Percentiles rank a stretch among this genome's conserved stretches.
Conservation (phyloP, 2,113 vertebrate genomes). For the Dromiciops gliroides region DNA sequence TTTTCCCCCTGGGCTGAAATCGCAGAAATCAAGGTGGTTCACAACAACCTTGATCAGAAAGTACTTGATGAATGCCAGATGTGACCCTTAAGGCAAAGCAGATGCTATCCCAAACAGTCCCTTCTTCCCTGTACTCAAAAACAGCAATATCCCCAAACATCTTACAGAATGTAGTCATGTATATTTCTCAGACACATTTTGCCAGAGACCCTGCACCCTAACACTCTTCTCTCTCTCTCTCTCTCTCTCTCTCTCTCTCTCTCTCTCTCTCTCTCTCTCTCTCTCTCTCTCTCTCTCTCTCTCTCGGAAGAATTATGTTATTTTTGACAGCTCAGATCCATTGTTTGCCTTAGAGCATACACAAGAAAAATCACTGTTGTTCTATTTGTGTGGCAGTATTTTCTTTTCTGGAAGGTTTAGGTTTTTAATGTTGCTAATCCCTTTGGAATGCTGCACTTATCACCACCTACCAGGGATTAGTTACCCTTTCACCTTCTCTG, state of each 20-base stretch:
- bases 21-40: slow-evolving; percentile 52
- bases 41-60: slow-evolving; percentile 47
- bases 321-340: background rate
- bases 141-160: background rate
- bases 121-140: background rate
- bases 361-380: slow-evolving; percentile 4
- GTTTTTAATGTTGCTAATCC: slow-evolving; percentile 59
- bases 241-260: too few species aligned
- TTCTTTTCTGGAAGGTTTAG: slow-evolving; percentile 7
- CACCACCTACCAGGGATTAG: slow-evolving; percentile 65
- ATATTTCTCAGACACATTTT: background rate
- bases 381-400: background rate
- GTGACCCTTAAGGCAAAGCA: slow-evolving; percentile 3
- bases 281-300: too few species aligned
- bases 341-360: slow-evolving; percentile 20
- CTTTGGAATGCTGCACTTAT: slow-evolving; percentile 71
- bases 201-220: background rate
- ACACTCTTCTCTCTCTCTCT: too few species aligned
- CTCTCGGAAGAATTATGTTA: background rate
- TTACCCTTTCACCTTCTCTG: slow-evolving; percentile 53
- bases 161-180: background rate
- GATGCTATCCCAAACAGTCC: background rate
- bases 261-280: too few species aligned
- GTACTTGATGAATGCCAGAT: slow-evolving; percentile 47
- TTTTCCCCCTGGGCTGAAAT: slow-evolving; percentile 49